A percentile compares a stretch with the other conserved stretches of the same genome.
phyloP scores from a whole-genome alignment of 2,797 vertebrate species.

The Bradypodion pumilum region DNA sequence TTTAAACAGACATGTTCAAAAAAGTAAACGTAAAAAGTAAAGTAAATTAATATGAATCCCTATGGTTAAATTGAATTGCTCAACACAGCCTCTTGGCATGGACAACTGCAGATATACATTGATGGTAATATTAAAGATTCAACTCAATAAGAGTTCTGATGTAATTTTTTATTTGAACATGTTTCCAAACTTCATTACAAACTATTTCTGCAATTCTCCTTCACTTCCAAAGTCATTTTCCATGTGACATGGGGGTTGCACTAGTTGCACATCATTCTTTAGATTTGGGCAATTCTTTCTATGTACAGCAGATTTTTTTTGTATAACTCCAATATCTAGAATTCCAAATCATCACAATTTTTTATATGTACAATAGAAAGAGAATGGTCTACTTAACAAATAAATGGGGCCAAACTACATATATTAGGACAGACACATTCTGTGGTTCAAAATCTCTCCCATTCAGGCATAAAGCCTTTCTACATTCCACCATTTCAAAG shows the following conservation, averaged over 20 bases:
- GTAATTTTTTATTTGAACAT: background rate
- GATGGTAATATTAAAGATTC: constrained; percentile 1
- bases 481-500: background rate
- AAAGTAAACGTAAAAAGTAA: constrained; percentile 18
- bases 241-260: background rate
- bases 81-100: background rate
- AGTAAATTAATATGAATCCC: constrained; percentile 15
- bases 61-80: background rate
- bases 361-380: background rate
- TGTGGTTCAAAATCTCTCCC: background rate
- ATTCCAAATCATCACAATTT: background rate
- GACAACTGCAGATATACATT: constrained; percentile 3
- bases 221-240: background rate
- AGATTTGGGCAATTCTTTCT: background rate
- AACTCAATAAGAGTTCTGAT: background rate
- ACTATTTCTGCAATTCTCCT: background rate
- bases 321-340: too few relatives aligned
- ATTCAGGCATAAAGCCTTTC: background rate
- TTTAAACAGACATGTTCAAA: constrained; percentile 8
- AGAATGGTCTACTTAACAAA: background rate
- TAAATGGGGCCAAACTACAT: background rate
- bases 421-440: background rate
- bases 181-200: background rate
- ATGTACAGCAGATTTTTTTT: background rate
- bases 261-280: background rate